Evolutionary conservation across 2,797 vertebrate species (phyloP), one percentile per base, ranked within the genome.

Genomic region (Pseudomugil gertrudae): DNA sequence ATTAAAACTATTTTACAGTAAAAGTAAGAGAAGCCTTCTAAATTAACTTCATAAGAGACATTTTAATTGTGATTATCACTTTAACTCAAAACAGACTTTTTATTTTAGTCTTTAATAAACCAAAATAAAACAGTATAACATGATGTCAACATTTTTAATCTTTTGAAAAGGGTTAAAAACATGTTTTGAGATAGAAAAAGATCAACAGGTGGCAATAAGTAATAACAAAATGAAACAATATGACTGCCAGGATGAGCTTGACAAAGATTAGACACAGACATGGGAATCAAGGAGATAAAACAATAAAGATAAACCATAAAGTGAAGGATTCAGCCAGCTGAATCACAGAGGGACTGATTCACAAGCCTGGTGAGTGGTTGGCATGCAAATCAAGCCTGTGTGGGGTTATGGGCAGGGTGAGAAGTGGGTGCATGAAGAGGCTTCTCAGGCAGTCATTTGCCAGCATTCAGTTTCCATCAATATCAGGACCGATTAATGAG

Each of bases 401-500:
- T 89, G 90, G 81, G 87, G 86, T 88, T 47, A 76, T 76, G 55
- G 60, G 66, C 82, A 76, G 87, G 74, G 77, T 75, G 81, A 88
- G 86, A 81, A 82, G 85, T 61, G 80, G 84, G 80, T 75, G 86
- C 56, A 54, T 52, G 80, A 83, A 72, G 83, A 74, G 78, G 80
- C 87, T 92, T 92, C 84, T 85, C 78, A 83, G 85, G 87, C 89
- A 74, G 87, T 87, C 87, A 92, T 93, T 92, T 90, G 88, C 91
- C 90, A 90, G 87, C 88, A 85, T 92, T 94, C 94, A 93, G 78
- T 85, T 94, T 89, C 89, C 92, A 94, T 94, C 93, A 94, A 94
- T 94, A 94, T 94, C 93, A 94, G 92, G 80, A 45, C 64, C 87
- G 87, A 94, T 94, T 95, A 94, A 94, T 94, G 93, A 94, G 92